phyloP scores from a whole-genome alignment of 2,797 vertebrate species.

The Centroberyx gerrardi region DNA sequence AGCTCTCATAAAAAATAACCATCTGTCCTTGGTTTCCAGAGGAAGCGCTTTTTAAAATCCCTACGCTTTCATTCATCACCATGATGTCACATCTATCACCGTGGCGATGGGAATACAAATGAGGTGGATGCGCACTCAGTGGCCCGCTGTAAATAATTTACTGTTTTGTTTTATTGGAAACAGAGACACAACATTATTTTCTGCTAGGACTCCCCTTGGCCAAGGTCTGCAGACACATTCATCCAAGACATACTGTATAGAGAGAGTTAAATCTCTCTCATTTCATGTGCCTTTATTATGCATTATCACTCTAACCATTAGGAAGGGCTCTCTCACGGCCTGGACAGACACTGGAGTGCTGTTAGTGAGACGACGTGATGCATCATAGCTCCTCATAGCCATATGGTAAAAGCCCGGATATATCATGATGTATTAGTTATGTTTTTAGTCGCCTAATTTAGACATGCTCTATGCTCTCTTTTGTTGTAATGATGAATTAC shows the following conservation, averaged over 20 bases:
- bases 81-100: constrained; percentile 85
- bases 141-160: constrained; percentile 86
- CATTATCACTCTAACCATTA: constrained; percentile 71
- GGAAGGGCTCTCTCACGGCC: constrained; percentile 53
- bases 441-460: constrained; percentile 52
- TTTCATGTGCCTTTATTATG: constrained; percentile 73
- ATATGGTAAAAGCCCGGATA: constrained; percentile 61
- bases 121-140: constrained; percentile 78
- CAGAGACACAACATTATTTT: constrained; percentile 82
- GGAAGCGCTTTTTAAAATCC: constrained; percentile 81
- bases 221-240: constrained; percentile 78
- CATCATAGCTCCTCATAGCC: constrained; percentile 59
- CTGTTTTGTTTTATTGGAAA: constrained; percentile 86
- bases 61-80: constrained; percentile 81
- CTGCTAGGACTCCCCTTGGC: constrained; percentile 77
- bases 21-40: constrained; percentile 85
- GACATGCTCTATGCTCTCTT: constrained; percentile 47
- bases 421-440: constrained; percentile 65
- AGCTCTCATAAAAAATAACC: constrained; percentile 81
- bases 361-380: constrained; percentile 63
- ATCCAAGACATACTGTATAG: constrained; percentile 61
- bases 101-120: constrained; percentile 80
- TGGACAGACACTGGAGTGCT: constrained; percentile 66
- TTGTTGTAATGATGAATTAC: constrained; percentile 57
- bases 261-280: constrained; percentile 61